Evolutionary conservation across 2,888 invertebrate species (phyloP).

Genomic region (Strigamia crassipes): DNA sequence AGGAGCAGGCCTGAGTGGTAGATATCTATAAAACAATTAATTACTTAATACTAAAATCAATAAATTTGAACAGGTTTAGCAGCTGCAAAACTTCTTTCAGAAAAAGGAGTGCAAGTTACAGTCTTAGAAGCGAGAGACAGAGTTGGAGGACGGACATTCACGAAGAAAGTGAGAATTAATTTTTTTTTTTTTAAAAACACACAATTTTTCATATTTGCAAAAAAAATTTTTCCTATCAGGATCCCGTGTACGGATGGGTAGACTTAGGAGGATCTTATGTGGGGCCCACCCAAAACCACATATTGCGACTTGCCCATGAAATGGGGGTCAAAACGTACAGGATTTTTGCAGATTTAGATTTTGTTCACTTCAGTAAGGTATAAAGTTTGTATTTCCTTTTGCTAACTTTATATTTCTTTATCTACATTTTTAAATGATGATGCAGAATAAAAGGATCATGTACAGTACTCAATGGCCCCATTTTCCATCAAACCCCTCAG

Average conservation of each 20-base stretch:
- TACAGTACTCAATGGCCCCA: slow-evolving; percentile 53
- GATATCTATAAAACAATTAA: neutral
- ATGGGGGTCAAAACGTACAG: slow-evolving; percentile 57
- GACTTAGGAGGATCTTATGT: slow-evolving; percentile 61
- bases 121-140: slow-evolving; percentile 43
- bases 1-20: slow-evolving; percentile 43
- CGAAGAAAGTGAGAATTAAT: slow-evolving; percentile 44
- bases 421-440: neutral
- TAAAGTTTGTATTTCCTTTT: neutral
- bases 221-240: slow-evolving; percentile 1
- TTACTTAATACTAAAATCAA: neutral
- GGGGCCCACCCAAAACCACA: slow-evolving; percentile 58
- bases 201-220: neutral
- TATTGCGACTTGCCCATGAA: slow-evolving; percentile 57
- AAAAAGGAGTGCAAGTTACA: neutral
- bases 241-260: slow-evolving; percentile 52
- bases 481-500: slow-evolving; percentile 54
- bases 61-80: slow-evolving; percentile 30
- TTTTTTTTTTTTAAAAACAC: neutral
- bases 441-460: slow-evolving; percentile 49
- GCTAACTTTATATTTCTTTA: neutral
- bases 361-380: slow-evolving; percentile 49
- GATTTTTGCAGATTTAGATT: slow-evolving; percentile 50
- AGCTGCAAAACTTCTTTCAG: slow-evolving; percentile 38
- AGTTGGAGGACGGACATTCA: slow-evolving; percentile 45